Evolutionary conservation across 2,113 vertebrate genomes (phyloP).

Genomic region (Xiphorhynchus elegans): DNA sequence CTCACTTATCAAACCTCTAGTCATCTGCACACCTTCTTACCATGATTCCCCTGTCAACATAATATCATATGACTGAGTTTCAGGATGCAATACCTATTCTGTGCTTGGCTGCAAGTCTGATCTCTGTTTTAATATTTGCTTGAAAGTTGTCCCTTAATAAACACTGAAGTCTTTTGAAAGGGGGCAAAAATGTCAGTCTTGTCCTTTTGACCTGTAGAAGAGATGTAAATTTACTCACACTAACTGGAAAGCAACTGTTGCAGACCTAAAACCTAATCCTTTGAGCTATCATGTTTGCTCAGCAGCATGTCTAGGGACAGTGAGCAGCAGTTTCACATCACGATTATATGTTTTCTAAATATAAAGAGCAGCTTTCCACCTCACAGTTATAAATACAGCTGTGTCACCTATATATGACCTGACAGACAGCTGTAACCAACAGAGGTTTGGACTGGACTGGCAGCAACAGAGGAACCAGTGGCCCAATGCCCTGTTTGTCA

Average conservation of each 20-base stretch:
- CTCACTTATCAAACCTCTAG: background rate
- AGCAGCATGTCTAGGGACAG: background rate
- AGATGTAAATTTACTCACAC: background rate
- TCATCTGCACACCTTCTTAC: background rate
- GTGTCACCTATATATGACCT: background rate
- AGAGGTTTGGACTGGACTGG: background rate
- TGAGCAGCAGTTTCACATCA: background rate
- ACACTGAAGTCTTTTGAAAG: background rate
- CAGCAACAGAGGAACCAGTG: background rate
- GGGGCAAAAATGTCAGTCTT: background rate
- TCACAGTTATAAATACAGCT: background rate
- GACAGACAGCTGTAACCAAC: background rate
- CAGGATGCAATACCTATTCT: background rate
- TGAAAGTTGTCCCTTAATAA: background rate
- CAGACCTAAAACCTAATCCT: background rate
- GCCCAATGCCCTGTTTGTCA: background rate
- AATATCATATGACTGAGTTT: background rate
- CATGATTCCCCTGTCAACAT: background rate
- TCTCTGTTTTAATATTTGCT: background rate
- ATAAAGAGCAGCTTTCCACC: background rate
- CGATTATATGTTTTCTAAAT: background rate
- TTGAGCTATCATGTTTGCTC: background rate
- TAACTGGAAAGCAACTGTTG: background rate
- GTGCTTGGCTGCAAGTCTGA: background rate
- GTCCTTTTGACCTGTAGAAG: background rate